Base-by-base conservation (phyloP, 92 coral and sea anemone species). In the Paragorgia papillata region DNA sequence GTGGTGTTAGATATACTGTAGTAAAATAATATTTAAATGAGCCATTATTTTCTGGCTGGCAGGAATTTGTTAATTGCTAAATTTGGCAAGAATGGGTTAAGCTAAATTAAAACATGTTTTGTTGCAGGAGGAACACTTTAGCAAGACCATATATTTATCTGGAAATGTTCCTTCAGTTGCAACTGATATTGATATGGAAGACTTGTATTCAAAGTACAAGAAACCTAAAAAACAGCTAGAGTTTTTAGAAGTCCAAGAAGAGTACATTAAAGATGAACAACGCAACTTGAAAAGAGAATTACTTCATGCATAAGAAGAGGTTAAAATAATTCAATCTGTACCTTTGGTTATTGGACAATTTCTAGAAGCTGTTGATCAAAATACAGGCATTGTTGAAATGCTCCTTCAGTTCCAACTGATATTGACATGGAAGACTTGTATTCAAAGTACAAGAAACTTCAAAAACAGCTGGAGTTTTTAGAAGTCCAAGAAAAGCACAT, bases 291-390 rank as follows among this genome's bases (percentile, higher is more conserved):
- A 95, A 82, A 91, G 92, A 75, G 99, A 95, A 66, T 62, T 95
- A 35, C 88, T 95, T 10, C 99, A 95, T 74, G 99, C 99, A 3
- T 97, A 95, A 62, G 99, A 95, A 68, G 99, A 95, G 71, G 99
- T 95, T 35, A 95, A 95, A 73, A 87, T 97, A 60, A 95, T 95
- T 57, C 99, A 95, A 84, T 95, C 99, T 15, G 99, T 95, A 1
- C 99, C 99, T 0, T 73, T 95, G 49, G 99, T 95, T 44, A 95
- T 95, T 85, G 99, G 99, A 24, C 99, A 95, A 87, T 95, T 95
- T 69, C 61, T 95, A 61, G 99, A 95, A 66, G 99, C 99, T 30
- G 99, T 95, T 15, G 99, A 95, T 74, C 99, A 95, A 60, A 95
- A 89, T 64, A 95, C 99, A 17, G 99, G 99, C 69, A 95, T 95